phyloP scores from a whole-genome alignment of 2,888 invertebrate species.

The Drosophila koepferae region DNA sequence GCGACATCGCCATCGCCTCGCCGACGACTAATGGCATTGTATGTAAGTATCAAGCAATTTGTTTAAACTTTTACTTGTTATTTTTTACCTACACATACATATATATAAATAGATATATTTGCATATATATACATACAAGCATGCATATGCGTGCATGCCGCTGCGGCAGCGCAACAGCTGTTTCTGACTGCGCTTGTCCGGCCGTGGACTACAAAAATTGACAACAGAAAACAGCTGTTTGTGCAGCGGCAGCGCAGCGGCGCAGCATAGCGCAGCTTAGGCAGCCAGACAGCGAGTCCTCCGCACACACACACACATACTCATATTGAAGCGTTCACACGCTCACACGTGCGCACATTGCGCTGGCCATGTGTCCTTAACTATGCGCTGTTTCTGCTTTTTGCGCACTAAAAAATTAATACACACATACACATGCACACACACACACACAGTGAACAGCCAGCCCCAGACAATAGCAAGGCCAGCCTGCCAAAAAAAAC shows the following conservation, averaged over 20 bases:
- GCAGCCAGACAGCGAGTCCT: conserved; percentile 51
- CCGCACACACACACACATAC: conserved; percentile 22
- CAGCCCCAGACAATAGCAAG: conserved; percentile 43
- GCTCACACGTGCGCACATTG: conserved; percentile 17
- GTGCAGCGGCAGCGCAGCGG: conserved; percentile 39
- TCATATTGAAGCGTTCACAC: background rate
- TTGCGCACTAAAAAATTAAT: conserved; percentile 63
- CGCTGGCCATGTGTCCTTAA: conserved; percentile 66
- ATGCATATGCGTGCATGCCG: conserved; percentile 27
- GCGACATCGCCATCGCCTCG: conserved; percentile 43
- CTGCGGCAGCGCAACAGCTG: conserved; percentile 48
- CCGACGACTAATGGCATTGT: conserved; percentile 73
- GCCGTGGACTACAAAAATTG: conserved; percentile 41
- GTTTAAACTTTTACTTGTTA: conserved; percentile 64
- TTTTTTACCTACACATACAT: conserved; percentile 14
- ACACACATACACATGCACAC: conserved; percentile 29
- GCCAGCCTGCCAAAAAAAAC: conserved; percentile 58
- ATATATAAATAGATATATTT: background rate
- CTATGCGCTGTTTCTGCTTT: conserved; percentile 56
- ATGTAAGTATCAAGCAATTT: conserved; percentile 76
- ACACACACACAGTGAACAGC: conserved; percentile 12
- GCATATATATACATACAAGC: background rate
- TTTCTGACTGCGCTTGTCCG: conserved; percentile 36
- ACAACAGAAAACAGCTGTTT: conserved; percentile 67
- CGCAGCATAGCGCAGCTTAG: conserved; percentile 39